Percentiles rank a stretch among this genome's conserved stretches.
Conservation (phyloP, 2,888 invertebrate genomes). For the Ichneumoninae sp. region DNA sequence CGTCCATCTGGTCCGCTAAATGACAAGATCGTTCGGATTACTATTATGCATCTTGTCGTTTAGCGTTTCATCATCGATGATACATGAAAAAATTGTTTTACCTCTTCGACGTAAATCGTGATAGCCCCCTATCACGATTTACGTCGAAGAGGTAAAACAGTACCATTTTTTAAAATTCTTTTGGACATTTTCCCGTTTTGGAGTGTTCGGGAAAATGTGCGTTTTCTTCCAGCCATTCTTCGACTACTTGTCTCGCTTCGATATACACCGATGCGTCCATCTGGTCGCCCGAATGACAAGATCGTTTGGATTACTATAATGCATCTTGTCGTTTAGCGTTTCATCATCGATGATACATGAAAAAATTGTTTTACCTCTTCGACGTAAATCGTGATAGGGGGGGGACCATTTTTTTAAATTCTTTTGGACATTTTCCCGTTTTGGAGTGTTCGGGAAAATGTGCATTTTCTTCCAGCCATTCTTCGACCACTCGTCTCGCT, state of each 20-base stretch:
- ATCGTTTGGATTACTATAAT: background rate
- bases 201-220: too few relatives aligned
- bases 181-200: too few relatives aligned
- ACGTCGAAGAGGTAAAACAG: too few relatives aligned
- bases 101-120: background rate
- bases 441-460: too few relatives aligned
- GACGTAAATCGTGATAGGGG: background rate
- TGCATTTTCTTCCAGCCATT: background rate
- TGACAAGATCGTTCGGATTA: background rate
- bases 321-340: background rate
- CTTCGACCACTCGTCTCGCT: constrained; percentile 30
- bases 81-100: background rate
- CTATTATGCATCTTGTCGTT: background rate
- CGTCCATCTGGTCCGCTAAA: constrained; percentile 1
- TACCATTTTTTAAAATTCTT: too few relatives aligned
- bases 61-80: background rate
- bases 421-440: too few relatives aligned
- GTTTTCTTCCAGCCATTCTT: constrained; percentile 19
- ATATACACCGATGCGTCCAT: constrained; percentile 44
- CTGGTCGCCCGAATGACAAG: background rate
- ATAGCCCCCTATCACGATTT: too few relatives aligned
- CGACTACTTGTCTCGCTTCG: constrained; percentile 28
- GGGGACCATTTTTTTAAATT: too few relatives aligned
- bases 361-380: background rate
- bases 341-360: background rate